Base-by-base conservation (phyloP, 1,140 invertebrate genomes). In the Steinernema feltiae region DNA sequence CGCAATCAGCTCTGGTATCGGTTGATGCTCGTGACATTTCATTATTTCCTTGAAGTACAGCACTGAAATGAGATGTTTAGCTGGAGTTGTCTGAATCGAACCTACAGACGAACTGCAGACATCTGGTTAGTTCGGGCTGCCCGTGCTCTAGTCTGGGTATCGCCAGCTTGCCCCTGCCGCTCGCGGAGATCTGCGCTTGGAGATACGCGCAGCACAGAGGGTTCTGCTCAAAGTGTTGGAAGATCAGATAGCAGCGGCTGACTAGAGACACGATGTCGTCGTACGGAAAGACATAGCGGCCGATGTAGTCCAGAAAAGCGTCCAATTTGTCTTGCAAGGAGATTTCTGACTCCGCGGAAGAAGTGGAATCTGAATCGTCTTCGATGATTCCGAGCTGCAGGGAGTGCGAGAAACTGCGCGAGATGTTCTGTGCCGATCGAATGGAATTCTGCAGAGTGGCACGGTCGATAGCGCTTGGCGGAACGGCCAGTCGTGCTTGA, bases 321-420 rank as follows among this genome's bases (percentile, higher is more conserved):
- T 63, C 53, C 24, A 63, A 21, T 21, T 63, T 63, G 24, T 63
- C 53, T 27, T 63, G 53, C 24, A 74, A 1, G 1, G 73, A 74
- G 30, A 69, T 18, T 21, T 74, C 73, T 21, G 73, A 74, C 24
- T 74, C 73, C 1, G 73, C 73, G 21, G 73, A 74, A 2, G 73
- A 74, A 1, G 73, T 27, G 30, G 73, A 74, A 27, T 74, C 73
- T 21, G 48, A 70, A 29, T 74, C 73, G 48, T 74, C 73, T 48
- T 74, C 73, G 46, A 73, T 29, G 53, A 63, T 27, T 15, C 53
- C 53, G 15, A 63, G 53, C 53, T 63, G 53, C 15, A 63, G 53
- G 7, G 53, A 63, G 53, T 63, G 53, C 53, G 53, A 63, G 53
- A 63, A 63, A 21, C 53, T 63, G 12, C 53, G 53, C 53, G 53